Conservation (phyloP, 53 echinoderm and acorn worm genomes). For the Patiria pectinifera region DNA sequence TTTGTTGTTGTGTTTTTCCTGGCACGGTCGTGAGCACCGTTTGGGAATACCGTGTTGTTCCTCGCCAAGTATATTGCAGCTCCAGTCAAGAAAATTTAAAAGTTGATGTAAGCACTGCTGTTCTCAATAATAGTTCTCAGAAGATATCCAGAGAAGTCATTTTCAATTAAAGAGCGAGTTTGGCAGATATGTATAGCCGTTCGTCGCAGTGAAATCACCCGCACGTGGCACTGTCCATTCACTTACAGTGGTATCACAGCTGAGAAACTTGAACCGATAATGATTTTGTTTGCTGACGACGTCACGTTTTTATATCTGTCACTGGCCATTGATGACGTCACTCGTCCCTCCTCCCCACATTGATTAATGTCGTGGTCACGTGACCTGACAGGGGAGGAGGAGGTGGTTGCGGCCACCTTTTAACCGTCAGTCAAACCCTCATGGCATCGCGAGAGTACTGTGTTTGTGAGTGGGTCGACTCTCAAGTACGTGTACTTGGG, state of each 20-base stretch:
- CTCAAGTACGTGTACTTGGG: conserved; percentile 42
- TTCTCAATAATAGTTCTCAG: not conserved
- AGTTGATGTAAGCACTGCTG: not conserved
- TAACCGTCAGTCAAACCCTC: not conserved
- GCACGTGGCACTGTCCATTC: not conserved
- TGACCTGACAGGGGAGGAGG: conserved; percentile 22
- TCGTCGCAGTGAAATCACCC: not conserved
- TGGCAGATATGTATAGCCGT: not conserved
- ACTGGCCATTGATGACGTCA: conserved; percentile 49
- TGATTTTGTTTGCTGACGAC: not conserved
- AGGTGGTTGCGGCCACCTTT: conserved; percentile 24
- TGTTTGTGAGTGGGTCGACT: not conserved
- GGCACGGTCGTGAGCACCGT: not conserved
- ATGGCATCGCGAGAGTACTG: not conserved
- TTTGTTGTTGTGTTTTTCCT: not conserved
- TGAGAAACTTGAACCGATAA: not conserved
- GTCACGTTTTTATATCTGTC: conserved; percentile 31
- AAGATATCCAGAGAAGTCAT: not conserved
- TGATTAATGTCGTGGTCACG: conserved; percentile 52
- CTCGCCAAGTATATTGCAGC: not conserved
- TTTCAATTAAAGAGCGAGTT: not conserved
- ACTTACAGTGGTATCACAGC: not conserved
- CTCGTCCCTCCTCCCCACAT: conserved; percentile 25
- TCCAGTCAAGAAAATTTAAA: not conserved
- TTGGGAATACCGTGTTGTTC: not conserved